Base-by-base conservation (phyloP, 2,113 vertebrate species). In the Megaceryle torquata region DNA sequence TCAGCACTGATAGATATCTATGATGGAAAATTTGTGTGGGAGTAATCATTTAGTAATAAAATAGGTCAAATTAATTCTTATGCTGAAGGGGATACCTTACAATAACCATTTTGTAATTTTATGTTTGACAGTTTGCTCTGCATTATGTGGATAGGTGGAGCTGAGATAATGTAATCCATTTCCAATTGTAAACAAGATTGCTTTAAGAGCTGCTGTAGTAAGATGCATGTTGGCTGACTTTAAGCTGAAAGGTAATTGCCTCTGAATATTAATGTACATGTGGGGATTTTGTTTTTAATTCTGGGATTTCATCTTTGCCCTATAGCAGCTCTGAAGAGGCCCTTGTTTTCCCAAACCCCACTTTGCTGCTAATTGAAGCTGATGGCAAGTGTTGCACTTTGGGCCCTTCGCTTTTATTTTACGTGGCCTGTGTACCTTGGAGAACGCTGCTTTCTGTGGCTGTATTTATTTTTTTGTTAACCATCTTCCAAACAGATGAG, bases 31-130 rank as follows among this genome's bases (percentile, higher is more conserved):
- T 95, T 96, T 91, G 95, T 97, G 95, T 95, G 95, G 97, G 97
- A 97, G 95, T 96, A 97, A 94, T 97, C 96, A 94, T 95, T 97
- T 94, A 97, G 97, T 96, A 93, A 95, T 96, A 97, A 97, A 97
- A 96, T 88, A 96, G 92, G 86, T 95, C 88, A 95, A 96, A 94
- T 95, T 72, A 93, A 95, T 97, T 98, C 97, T 95, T 94, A 84
- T 95, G 92, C 82, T 97, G 92, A 94, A 97, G 97, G 95, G 94
- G 95, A 96, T 93, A 85, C 86, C 95, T 96, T 95, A 83, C 86
- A 83, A 85, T 97, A 97, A 97, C 95, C 91, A 91, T 95, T 97
- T 91, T 97, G 79, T 93, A 96, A 91, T 97, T 97, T 96, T 95
- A 93, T 97, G 78, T 96, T 96, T 95, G 81, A 95, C 75, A 70